Conservation (phyloP, 2,888 invertebrate genomes). For the Rhagophthalmus giganteus region DNA sequence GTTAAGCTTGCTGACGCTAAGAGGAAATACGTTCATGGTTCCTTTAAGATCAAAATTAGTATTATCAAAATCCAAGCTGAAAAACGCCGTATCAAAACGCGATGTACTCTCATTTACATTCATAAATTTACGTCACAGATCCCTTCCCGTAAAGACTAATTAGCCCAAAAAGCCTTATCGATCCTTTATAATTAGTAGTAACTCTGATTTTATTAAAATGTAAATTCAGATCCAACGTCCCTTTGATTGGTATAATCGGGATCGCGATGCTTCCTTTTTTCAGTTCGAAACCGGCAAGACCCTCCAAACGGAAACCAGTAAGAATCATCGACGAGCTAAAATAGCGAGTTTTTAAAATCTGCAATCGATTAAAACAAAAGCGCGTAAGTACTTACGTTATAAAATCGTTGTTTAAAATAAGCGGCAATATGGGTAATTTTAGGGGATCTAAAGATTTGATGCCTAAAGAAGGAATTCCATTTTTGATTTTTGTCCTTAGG, state of each 20-base stretch:
- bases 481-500: not conserved
- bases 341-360: not conserved
- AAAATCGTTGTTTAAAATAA: conserved; percentile 5
- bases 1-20: not conserved
- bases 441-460: conserved; percentile 13
- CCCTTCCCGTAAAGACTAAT: not conserved
- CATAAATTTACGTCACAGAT: not conserved
- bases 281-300: conserved; percentile 16
- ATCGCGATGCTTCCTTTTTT: conserved; percentile 5
- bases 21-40: not conserved
- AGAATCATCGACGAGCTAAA: conserved; percentile 8
- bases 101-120: not conserved
- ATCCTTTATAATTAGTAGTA: not conserved
- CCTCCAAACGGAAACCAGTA: conserved; percentile 6
- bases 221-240: not conserved
- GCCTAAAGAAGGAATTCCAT: conserved; percentile 17
- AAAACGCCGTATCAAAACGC: not conserved
- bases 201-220: not conserved
- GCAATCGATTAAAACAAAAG: not conserved
- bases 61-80: not conserved
- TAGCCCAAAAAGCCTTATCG: not conserved
- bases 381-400: conserved; percentile 8
- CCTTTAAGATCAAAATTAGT: not conserved
- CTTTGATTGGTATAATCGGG: not conserved
- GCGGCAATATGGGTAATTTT: conserved; percentile 7